A percentile compares a stretch with the other conserved stretches of the same genome.
phyloP scores from a whole-genome alignment of 2,888 invertebrate species.

The Phorcus lineatus region DNA sequence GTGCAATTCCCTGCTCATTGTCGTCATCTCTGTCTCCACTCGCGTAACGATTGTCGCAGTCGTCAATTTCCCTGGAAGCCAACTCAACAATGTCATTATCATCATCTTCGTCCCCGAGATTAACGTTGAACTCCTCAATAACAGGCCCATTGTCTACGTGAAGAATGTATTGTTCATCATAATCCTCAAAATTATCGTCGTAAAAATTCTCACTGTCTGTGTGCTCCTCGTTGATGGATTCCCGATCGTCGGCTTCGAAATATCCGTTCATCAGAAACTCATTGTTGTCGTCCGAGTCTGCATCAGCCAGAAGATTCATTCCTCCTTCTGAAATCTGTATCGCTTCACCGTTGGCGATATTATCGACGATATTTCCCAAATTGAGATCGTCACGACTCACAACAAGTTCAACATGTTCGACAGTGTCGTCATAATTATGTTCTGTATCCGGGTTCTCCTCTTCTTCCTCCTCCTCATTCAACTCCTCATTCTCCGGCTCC shows the following conservation, averaged over 20 bases:
- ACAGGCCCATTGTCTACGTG: constrained; percentile 58
- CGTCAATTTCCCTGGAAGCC: constrained; percentile 50
- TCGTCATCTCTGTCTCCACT: constrained; percentile 20
- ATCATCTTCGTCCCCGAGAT: constrained; percentile 57
- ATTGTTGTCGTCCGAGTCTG: constrained; percentile 23
- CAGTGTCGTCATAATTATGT: constrained; percentile 66
- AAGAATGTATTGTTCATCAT: constrained; percentile 68
- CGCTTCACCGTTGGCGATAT: background rate
- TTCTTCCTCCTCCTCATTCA: constrained; percentile 54
- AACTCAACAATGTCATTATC: constrained; percentile 65
- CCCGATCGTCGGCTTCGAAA: constrained; percentile 50
- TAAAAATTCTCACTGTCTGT: constrained; percentile 68
- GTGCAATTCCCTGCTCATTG: background rate
- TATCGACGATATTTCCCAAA: constrained; percentile 30
- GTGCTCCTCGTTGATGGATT: constrained; percentile 58
- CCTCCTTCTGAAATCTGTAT: background rate
- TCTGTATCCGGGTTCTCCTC: constrained; percentile 63
- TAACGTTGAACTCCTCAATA: constrained; percentile 63
- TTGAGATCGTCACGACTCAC: constrained; percentile 40
- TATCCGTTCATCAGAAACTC: constrained; percentile 57
- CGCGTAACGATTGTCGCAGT: constrained; percentile 45
- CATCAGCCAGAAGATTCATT: background rate
- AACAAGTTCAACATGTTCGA: constrained; percentile 49
- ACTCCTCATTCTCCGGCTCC: constrained; percentile 49
- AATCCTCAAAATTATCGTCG: constrained; percentile 70